phyloP scores from a whole-genome alignment of 2,113 vertebrate genomes.

The Chinchilla lanigera region DNA sequence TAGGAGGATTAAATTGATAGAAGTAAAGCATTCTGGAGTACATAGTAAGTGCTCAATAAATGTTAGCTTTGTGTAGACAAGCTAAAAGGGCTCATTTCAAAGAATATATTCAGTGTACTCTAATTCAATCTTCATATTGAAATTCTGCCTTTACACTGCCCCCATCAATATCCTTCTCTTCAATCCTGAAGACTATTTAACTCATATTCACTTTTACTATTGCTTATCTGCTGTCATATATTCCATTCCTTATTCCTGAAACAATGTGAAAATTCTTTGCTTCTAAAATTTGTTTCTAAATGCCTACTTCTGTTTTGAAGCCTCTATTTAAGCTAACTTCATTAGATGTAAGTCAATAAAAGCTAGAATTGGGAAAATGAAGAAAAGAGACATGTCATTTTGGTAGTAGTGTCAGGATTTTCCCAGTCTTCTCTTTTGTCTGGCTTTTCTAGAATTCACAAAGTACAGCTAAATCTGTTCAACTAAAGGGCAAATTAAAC shows the following conservation, averaged over 20 bases:
- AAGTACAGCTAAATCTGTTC: not conserved
- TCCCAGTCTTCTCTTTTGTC: slow-evolving; percentile 34
- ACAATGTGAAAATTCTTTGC: not conserved
- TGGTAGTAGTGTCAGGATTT: slow-evolving; percentile 2
- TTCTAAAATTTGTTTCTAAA: slow-evolving; percentile 45
- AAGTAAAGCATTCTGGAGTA: slow-evolving; percentile 21
- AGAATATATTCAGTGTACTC: not conserved
- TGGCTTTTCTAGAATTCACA: slow-evolving; percentile 53
- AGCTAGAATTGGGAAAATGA: slow-evolving; percentile 41
- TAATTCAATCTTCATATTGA: not conserved
- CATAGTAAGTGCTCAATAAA: not conserved
- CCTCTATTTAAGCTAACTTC: slow-evolving; percentile 33
- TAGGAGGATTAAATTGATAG: slow-evolving; percentile 1
- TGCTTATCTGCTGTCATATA: not conserved
- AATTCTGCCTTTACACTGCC: not conserved
- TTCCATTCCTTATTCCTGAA: slow-evolving; percentile 44
- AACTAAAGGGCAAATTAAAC: slow-evolving; percentile 54
- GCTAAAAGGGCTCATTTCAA: not conserved
- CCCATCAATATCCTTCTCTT: not conserved
- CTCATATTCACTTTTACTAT: slow-evolving; percentile 25
- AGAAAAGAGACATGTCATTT: slow-evolving; percentile 30
- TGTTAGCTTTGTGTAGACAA: not conserved
- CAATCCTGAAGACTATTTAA: not conserved
- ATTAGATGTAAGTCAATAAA: slow-evolving; percentile 52
- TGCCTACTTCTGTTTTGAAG: slow-evolving; percentile 41